A percentile compares a stretch with the other conserved stretches of the same genome.
phyloP scores from a whole-genome alignment of 1,140 invertebrate species.

The Drosophila truncata region DNA sequence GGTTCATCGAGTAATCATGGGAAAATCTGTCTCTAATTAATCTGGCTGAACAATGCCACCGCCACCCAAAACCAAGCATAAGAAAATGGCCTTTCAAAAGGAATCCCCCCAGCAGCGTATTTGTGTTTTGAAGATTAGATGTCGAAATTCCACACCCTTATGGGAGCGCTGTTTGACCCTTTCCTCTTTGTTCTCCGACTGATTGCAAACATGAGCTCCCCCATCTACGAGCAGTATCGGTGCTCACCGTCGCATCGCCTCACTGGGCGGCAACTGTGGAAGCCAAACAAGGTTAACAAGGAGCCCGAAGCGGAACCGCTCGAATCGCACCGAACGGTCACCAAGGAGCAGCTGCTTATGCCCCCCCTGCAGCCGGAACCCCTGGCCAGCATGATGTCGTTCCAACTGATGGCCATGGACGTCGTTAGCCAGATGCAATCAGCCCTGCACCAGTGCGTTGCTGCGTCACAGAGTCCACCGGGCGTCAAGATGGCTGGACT shows the following conservation, averaged over 20 bases:
- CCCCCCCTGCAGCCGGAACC: constrained; percentile 56
- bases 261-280: constrained; percentile 39
- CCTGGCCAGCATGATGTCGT: constrained; percentile 62
- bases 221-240: constrained; percentile 71
- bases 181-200: constrained; percentile 62
- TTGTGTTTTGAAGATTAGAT: constrained; percentile 62
- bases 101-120: constrained; percentile 29
- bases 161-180: constrained; percentile 64
- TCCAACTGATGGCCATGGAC: constrained; percentile 61
- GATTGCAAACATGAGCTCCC: constrained; percentile 67
- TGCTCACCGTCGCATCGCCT: constrained; percentile 49
- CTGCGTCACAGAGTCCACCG: constrained; percentile 43
- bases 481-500: constrained; percentile 44
- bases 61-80: constrained; percentile 45
- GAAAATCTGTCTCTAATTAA: constrained; percentile 33
- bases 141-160: constrained; percentile 60
- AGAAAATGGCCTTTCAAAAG: constrained; percentile 64
- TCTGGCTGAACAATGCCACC: constrained; percentile 44
- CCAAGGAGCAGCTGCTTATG: constrained; percentile 39
- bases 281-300: constrained; percentile 30
- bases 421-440: constrained; percentile 57
- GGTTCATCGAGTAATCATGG: constrained; percentile 53
- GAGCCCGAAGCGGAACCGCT: constrained; percentile 44
- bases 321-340: constrained; percentile 14
- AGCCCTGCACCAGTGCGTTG: constrained; percentile 56